Base-by-base conservation (phyloP, 92 coral and sea anemone species). In the Porites cylindrica region DNA sequence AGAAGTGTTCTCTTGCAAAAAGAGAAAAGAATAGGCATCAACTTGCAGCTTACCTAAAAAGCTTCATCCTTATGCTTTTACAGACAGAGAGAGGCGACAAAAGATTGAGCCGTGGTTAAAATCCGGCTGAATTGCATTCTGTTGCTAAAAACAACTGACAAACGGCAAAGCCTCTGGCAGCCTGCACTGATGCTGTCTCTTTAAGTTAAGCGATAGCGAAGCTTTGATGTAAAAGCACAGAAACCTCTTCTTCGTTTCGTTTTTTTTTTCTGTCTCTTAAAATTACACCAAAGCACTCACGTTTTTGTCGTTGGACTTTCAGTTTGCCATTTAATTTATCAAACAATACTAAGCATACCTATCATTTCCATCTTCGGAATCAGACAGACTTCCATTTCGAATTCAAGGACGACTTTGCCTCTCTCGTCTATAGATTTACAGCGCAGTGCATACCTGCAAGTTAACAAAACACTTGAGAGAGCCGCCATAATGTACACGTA, bases 301-400 rank as follows among this genome's bases (percentile, higher is more conserved):
- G 17, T 71, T 71, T 38, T 38, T 38, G 47, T 3, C 47, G 47
- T 38, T 38, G 0, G 47, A 38, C 6, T 38, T 38, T 38, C 6
- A 38, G 47, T 38, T 38, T 38, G 47, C 47, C 47, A 38, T 38
- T 38, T 38, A 38, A 38, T 38, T 38, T 38, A 38, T 38, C 5
- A 38, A 4, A 38, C 47, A 38, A 38, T 38, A 38, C 47, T 38
- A 38, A 0, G 71, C 94, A 54, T 88, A 97, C 99, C 99, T 21
- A 97, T 92, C 72, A 95, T 82, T 16, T 97, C 97, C 95, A 95
- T 92, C 77, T 89, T 95, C 19, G 99, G 99, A 53, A 97, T 93
- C 23, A 89, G 93, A 51, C 99, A 97, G 23, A 97, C 98, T 77
- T 97, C 99, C 91, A 97, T 85, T 88, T 97, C 99, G 77, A 97